phyloP scores from a whole-genome alignment of 2,113 vertebrate genomes.

The Chaetura pelagica region DNA sequence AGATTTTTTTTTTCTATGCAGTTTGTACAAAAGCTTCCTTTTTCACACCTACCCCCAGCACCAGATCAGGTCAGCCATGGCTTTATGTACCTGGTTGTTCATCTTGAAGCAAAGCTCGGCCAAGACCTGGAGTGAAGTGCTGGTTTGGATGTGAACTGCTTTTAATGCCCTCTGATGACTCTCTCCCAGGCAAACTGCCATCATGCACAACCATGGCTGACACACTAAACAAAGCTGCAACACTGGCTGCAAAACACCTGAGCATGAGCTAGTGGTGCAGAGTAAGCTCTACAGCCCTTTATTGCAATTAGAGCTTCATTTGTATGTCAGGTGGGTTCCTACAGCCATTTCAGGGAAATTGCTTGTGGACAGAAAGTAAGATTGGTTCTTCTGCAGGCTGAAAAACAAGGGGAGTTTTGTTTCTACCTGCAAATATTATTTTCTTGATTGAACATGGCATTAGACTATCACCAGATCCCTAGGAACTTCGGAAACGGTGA shows the following conservation, averaged over 20 bases:
- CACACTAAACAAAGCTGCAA: background rate
- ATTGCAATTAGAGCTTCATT: background rate
- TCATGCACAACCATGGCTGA: fast-evolving
- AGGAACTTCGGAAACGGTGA: background rate
- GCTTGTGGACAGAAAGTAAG: background rate
- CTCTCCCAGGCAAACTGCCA: background rate
- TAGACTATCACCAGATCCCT: background rate
- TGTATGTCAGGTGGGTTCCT: background rate
- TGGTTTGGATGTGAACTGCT: too few relatives aligned
- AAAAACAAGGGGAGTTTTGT: background rate
- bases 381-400: background rate
- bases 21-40: background rate
- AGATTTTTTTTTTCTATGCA: background rate
- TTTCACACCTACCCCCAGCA: background rate
- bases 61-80: background rate
- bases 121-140: background rate
- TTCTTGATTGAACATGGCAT: background rate
- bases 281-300: background rate
- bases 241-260: background rate
- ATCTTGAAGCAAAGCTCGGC: background rate
- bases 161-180: background rate
- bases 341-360: background rate
- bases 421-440: background rate
- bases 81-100: fast-evolving
- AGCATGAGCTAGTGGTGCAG: background rate